phyloP scores from a whole-genome alignment of 1,140 invertebrate genomes.

The Aphis craccivora region DNA sequence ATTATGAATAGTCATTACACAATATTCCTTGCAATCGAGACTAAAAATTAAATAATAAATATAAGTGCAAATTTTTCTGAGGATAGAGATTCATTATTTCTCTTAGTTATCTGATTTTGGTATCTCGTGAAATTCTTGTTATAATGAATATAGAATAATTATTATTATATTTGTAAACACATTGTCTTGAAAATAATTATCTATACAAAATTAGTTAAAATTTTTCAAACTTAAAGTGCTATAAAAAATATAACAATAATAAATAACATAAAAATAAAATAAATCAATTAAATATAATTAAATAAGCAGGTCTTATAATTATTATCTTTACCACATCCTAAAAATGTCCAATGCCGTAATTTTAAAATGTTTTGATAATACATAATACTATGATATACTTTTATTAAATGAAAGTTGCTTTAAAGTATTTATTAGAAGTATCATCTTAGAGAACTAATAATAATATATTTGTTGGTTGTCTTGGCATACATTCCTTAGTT shows the following conservation, averaged over 20 bases:
- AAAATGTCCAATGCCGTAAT: too few species aligned
- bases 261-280: too few species aligned
- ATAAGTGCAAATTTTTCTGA: too few species aligned
- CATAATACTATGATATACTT: too few species aligned
- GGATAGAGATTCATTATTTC: neutral
- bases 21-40: neutral
- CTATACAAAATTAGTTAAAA: neutral
- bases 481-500: neutral
- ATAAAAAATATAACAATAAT: neutral
- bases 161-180: neutral
- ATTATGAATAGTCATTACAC: neutral
- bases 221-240: neutral
- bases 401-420: too few species aligned
- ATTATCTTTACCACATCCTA: too few species aligned
- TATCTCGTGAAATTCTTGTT: neutral
- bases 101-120: neutral
- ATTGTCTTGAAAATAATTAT: neutral
- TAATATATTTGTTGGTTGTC: neutral
- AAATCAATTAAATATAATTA: too few species aligned
- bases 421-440: too few species aligned
- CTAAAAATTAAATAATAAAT: too few species aligned
- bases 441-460: neutral
- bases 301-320: too few species aligned
- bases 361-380: too few species aligned
- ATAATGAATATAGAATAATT: neutral